Conservation (phyloP, 2,888 invertebrate species). For the Thymelicus lineola region DNA sequence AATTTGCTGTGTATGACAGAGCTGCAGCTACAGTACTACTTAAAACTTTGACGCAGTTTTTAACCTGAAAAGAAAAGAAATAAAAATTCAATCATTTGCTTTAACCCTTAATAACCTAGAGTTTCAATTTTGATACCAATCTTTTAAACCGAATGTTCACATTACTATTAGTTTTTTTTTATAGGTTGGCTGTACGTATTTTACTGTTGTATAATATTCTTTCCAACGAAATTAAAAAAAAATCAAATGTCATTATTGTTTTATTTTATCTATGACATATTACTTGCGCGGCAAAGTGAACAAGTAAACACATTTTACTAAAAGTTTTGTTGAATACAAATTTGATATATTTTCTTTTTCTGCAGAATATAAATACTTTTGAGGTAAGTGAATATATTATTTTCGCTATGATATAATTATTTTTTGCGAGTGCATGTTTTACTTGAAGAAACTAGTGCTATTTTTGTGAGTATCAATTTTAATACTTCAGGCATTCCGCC, state of each 20-base stretch:
- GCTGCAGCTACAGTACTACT: no score
- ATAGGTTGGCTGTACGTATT: constrained; percentile 41
- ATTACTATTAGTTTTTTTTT: constrained; percentile 46
- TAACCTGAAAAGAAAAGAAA: no score
- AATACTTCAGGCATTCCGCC: no score
- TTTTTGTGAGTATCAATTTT: constrained; percentile 48
- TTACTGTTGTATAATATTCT: constrained; percentile 49
- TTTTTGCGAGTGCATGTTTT: constrained; percentile 49
- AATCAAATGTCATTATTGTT: no score
- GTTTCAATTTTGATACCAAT: constrained; percentile 46
- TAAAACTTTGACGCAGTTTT: no score
- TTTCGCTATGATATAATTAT: constrained; percentile 50
- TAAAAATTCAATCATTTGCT: no score
- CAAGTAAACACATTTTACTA: constrained; percentile 48
- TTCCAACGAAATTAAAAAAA: constrained; percentile 41
- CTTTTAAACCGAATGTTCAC: constrained; percentile 35
- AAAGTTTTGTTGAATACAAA: constrained; percentile 45
- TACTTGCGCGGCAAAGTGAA: constrained; percentile 42
- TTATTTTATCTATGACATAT: neutral
- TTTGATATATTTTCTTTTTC: constrained; percentile 47
- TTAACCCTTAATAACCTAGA: constrained; percentile 30
- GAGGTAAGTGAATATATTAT: constrained; percentile 52
- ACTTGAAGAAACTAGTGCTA: constrained; percentile 51
- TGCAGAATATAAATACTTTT: constrained; percentile 48
- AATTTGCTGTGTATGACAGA: no score